Conservation (phyloP, 2,797 vertebrate species). For the Ataeniobius toweri region DNA sequence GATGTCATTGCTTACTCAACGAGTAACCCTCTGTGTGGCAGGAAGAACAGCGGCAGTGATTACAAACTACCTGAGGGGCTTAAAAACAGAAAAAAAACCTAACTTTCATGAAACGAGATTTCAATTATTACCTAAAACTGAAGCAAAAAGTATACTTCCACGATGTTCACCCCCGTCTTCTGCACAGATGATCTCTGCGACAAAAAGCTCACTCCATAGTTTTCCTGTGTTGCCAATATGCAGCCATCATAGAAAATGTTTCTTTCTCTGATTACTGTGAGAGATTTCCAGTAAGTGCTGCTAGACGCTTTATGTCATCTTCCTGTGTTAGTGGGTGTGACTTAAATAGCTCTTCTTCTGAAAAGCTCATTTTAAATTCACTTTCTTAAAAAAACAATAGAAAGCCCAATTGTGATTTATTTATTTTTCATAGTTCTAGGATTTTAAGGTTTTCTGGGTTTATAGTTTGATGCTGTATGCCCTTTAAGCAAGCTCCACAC, state of each 20-base stretch:
- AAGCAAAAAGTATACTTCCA: background rate
- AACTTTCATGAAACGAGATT: background rate
- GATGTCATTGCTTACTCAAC: background rate
- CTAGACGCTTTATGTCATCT: background rate
- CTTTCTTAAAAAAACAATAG: too few species aligned
- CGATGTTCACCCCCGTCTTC: background rate
- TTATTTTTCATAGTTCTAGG: too few species aligned
- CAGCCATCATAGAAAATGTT: background rate
- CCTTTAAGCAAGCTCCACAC: too few species aligned
- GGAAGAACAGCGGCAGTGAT: background rate
- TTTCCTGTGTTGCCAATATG: background rate
- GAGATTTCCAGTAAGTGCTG: background rate
- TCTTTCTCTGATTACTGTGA: background rate
- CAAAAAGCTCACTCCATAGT: background rate
- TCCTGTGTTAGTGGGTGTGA: background rate
- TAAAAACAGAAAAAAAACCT: background rate
- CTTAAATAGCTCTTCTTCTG: too few species aligned
- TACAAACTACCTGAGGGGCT: background rate
- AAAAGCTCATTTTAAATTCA: too few species aligned
- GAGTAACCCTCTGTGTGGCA: background rate
- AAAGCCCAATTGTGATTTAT: too few species aligned
- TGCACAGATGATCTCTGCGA: background rate
- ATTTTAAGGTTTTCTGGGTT: too few species aligned
- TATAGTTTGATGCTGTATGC: too few species aligned
- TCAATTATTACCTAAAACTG: background rate